Evolutionary conservation across 2,888 invertebrate species (phyloP).

Genomic region (Caenorhabditis sulstoni): DNA sequence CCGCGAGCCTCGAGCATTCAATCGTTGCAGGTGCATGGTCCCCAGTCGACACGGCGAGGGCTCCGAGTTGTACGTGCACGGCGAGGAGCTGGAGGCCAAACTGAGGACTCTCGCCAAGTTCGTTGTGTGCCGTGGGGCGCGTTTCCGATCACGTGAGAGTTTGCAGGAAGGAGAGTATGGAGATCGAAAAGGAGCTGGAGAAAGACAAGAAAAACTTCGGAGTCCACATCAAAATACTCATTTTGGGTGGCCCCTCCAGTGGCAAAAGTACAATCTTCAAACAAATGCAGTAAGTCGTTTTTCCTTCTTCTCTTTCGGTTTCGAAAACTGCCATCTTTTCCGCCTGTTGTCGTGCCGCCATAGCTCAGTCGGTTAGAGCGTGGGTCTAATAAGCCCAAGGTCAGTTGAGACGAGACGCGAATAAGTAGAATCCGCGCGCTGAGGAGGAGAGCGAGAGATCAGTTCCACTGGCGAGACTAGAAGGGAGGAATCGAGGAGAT

Average conservation of each 20-base stretch:
- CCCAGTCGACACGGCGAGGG: conserved; percentile 48
- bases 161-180: conserved; percentile 42
- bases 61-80: conserved; percentile 20
- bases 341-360: conserved; percentile 63
- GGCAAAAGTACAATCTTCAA: conserved; percentile 67
- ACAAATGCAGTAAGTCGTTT: conserved; percentile 61
- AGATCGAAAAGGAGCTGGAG: conserved; percentile 43
- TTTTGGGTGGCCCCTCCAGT: conserved; percentile 60
- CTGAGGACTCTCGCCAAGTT: conserved; percentile 45
- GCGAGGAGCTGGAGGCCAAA: conserved; percentile 48
- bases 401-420: too few relatives aligned
- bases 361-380: conserved; percentile 81
- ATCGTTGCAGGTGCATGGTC: conserved; percentile 46
- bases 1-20: too few relatives aligned
- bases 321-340: too few relatives aligned
- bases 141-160: not conserved
- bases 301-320: not conserved
- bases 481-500: too few relatives aligned
- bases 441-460: too few relatives aligned
- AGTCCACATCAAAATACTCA: conserved; percentile 48
- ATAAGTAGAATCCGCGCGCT: too few relatives aligned
- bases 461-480: too few relatives aligned
- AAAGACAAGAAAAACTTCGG: conserved; percentile 23
- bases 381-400: conserved; percentile 81
- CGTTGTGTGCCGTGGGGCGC: conserved; percentile 5